Evolutionary conservation across 1,140 invertebrate genomes (phyloP), one percentile per base, ranked within the genome.

Genomic region (Pseudobourletiella spinata): DNA sequence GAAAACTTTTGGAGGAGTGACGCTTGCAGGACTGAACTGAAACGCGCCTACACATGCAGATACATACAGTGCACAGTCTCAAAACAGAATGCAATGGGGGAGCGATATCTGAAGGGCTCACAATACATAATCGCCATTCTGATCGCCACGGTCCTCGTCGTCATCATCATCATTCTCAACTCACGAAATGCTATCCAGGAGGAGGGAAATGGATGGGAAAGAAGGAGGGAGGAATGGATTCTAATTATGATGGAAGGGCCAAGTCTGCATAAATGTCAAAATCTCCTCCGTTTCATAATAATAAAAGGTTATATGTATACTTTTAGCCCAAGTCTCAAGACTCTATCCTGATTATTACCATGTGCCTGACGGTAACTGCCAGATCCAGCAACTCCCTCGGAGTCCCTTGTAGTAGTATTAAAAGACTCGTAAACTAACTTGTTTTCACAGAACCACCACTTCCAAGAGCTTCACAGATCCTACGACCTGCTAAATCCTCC

Each of bases 231-330:
- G 57, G 29, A 59, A 59, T 59, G 57, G 57, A 59, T 59, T 59
- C 57, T 59, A 59, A 59, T 59, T 59, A 59, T 59, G 57, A 28
- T 59, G 57, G 50, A 59, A 59, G 8, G 57, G 30, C 20, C 22
- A 48, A 44, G 26, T 48, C 46, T 59, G 29, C 57, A 59, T 59
- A 59, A 59, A 59, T 48, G 57, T 59, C 57, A 59, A 59, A 59
- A 59, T n/a, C n/a, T 48, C 43, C 57, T 59, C 14, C 43, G 18
- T 59, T 14, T 59, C 57, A 59, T 59, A 48, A 59, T n/a, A n/a
- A n/a, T n/a, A n/a, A n/a, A n/a, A n/a, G n/a, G n/a, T n/a, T n/a
- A n/a, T n/a, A n/a, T n/a, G n/a, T n/a, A n/a, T n/a, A n/a, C n/a
- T n/a, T n/a, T n/a, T n/a, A n/a, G n/a, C n/a, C n/a, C n/a, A n/a